Percentiles rank a stretch among this genome's conserved stretches.
phyloP scores from a whole-genome alignment of 1,140 invertebrate genomes.

The Brachionus plicatilis region DNA sequence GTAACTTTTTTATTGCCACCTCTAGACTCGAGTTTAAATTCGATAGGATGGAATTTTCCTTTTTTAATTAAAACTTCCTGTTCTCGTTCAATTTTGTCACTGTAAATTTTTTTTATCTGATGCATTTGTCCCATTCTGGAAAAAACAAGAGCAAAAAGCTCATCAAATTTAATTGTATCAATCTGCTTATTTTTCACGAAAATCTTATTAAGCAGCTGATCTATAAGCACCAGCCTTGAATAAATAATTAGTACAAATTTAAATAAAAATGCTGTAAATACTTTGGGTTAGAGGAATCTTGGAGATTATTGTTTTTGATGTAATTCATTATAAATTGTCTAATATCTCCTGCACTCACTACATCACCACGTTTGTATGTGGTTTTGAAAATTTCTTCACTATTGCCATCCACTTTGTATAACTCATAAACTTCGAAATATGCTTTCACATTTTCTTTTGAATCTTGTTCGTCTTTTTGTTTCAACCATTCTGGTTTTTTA shows the following conservation, averaged over 20 bases:
- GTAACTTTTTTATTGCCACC: conserved; percentile 36
- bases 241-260: background rate
- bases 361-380: conserved; percentile 3
- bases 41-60: conserved; percentile 29
- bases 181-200: conserved; percentile 17
- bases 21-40: conserved; percentile 35
- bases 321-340: conserved; percentile 35
- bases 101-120: conserved; percentile 6
- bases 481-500: conserved; percentile 38
- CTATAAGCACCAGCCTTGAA: background rate
- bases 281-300: background rate
- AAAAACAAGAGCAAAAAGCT: background rate
- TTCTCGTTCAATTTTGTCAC: background rate
- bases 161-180: conserved; percentile 4
- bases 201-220: background rate
- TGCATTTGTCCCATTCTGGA: conserved; percentile 18
- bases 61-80: background rate
- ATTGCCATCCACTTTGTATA: conserved; percentile 33
- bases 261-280: background rate
- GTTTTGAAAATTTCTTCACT: conserved; percentile 13
- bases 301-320: conserved; percentile 16
- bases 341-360: background rate
- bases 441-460: background rate
- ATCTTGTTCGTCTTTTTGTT: conserved; percentile 22
- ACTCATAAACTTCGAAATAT: background rate